Evolutionary conservation across 2,113 vertebrate genomes (phyloP), one percentile per base, ranked within the genome.

Genomic region (Halichoeres trimaculatus): DNA sequence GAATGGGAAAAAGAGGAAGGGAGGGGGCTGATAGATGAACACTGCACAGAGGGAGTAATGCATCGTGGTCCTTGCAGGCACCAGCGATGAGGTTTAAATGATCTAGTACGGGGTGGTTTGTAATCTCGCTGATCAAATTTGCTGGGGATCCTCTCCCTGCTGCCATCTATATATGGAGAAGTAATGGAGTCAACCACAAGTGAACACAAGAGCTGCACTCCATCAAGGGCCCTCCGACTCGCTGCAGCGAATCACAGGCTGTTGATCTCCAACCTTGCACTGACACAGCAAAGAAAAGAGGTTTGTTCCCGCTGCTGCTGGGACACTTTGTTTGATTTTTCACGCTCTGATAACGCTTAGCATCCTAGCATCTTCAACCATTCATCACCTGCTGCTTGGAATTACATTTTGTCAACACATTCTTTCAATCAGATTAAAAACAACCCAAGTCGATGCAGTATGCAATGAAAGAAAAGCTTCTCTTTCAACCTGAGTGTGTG

Each of bases 121-220:
- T 89, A 90, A 90, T 92, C 88, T 90, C 66, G 50, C 85, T 88
- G 74, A 92, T 92, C 85, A 86, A 84, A 92, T 92, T 91, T 89
- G 75, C 79, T 36, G 68, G 67, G 56, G 76, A 85, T 85, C 79
- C 57, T 85, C 70, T 88, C 74, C 30, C 30, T 55, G 45, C 75
- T 75, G 70, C 86, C 60, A 55, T 78, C 85, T 76, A 74, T 84
- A 81, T 79, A 84, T 83, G 70, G 81, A 80, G 83, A 84, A 85
- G 75, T 89, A 91, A 91, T 90, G 82, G 83, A 83, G 82, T 89
- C 82, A 22, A 70, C 55, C 65, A 65, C 22, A 70, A 89, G 83
- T 56, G 86, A 90, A 83, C 80, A 72, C 67, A 55, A 81, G 76
- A 68, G 83, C 63, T 70, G 56, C 22, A 88, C 82, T 91, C 86